phyloP scores from a whole-genome alignment of 2,797 vertebrate species.

The Anabas testudineus region DNA sequence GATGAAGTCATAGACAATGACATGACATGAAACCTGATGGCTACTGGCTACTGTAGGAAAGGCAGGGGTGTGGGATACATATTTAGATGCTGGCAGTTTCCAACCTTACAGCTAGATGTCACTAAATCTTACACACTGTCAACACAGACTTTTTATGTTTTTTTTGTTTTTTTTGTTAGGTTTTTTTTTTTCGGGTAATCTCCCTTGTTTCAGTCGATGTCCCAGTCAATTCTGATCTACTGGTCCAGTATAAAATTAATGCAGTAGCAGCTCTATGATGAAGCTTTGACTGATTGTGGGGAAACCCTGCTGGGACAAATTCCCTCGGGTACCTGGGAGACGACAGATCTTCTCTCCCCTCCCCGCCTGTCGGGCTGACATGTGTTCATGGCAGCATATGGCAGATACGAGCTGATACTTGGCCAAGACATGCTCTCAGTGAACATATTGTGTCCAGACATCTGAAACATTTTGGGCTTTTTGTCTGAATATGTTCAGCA shows the following conservation, averaged over 20 bases:
- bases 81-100: no score
- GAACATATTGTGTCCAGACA: slow-evolving; percentile 81
- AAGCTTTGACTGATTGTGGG: slow-evolving; percentile 56
- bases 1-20: no score
- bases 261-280: slow-evolving; percentile 30
- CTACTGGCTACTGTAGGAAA: no score
- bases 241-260: not conserved
- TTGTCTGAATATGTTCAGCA: slow-evolving; percentile 65
- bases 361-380: slow-evolving; percentile 84
- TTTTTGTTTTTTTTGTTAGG: no score
- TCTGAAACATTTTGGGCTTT: slow-evolving; percentile 76
- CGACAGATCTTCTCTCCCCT: slow-evolving; percentile 51
- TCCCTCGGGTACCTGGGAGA: slow-evolving; percentile 56
- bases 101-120: no score
- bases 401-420: slow-evolving; percentile 89
- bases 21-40: no score
- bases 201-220: no score
- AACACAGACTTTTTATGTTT: no score
- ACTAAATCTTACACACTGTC: no score
- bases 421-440: slow-evolving; percentile 83
- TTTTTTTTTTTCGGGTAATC: no score
- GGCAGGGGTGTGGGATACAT: no score
- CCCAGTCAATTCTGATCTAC: slow-evolving; percentile 1
- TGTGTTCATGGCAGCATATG: slow-evolving; percentile 90
- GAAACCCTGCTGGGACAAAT: slow-evolving; percentile 44